A percentile compares a stretch with the other conserved stretches of the same genome.
phyloP scores from a whole-genome alignment of 23 tunicate genomes.

The Styela clava region DNA sequence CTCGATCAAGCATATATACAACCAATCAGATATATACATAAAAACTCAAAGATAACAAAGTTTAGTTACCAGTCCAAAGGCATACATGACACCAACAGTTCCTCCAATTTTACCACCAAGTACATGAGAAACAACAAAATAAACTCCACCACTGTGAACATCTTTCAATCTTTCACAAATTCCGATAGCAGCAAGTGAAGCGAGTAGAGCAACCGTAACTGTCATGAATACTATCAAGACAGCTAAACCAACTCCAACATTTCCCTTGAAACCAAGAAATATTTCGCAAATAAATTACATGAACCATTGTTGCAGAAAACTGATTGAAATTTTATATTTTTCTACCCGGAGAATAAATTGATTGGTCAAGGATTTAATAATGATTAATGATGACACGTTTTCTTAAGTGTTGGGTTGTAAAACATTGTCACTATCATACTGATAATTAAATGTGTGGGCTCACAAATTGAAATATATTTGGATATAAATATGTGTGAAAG shows the following conservation, averaged over 20 bases:
- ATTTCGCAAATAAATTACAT: background rate
- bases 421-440: too few relatives aligned
- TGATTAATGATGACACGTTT: too few relatives aligned
- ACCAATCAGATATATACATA: too few relatives aligned
- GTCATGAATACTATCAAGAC: slow-evolving; percentile 75
- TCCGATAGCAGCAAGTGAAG: slow-evolving; percentile 88
- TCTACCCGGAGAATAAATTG: too few relatives aligned
- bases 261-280: slow-evolving; percentile 43
- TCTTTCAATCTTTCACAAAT: slow-evolving; percentile 69
- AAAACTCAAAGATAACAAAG: too few relatives aligned
- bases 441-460: too few relatives aligned
- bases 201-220: slow-evolving; percentile 62
- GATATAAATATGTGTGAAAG: too few relatives aligned
- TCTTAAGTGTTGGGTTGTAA: too few relatives aligned
- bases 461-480: too few relatives aligned
- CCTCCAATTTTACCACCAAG: slow-evolving; percentile 95
- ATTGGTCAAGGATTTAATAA: too few relatives aligned
- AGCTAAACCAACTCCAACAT: slow-evolving; percentile 86
- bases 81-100: slow-evolving; percentile 91
- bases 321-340: background rate
- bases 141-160: slow-evolving; percentile 87
- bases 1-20: too few relatives aligned
- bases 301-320: background rate
- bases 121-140: slow-evolving; percentile 80
- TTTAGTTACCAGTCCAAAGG: slow-evolving; percentile 79